Conservation (phyloP, 2,888 invertebrate genomes). For the Ormia ochracea region DNA sequence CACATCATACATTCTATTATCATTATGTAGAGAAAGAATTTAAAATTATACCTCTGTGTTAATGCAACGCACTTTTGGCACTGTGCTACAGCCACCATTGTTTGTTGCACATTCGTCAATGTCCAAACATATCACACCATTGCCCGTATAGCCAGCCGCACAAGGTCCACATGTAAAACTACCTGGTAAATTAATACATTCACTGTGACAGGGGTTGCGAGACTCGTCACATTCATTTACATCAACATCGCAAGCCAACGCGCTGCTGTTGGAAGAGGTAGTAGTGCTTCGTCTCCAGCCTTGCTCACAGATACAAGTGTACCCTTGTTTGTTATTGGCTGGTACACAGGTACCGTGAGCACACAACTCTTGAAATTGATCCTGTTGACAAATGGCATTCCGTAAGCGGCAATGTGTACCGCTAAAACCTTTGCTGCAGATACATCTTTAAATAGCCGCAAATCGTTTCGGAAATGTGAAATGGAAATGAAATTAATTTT, state of each 20-base stretch:
- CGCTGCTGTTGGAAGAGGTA: slow-evolving; percentile 76
- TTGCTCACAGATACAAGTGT: slow-evolving; percentile 88
- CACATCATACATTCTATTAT: neutral
- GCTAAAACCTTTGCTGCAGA: slow-evolving; percentile 85
- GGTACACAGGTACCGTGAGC: slow-evolving; percentile 92
- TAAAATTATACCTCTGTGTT: slow-evolving; percentile 83
- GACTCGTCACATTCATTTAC: slow-evolving; percentile 88
- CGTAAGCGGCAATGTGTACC: slow-evolving; percentile 89
- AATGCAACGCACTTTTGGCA: slow-evolving; percentile 88
- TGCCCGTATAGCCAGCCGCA: slow-evolving; percentile 90
- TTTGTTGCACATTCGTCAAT: slow-evolving; percentile 90
- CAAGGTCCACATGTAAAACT: slow-evolving; percentile 92
- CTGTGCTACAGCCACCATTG: slow-evolving; percentile 92
- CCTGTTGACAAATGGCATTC: slow-evolving; percentile 83
- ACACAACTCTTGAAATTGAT: slow-evolving; percentile 86
- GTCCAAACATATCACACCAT: slow-evolving; percentile 90
- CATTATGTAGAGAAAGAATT: neutral
- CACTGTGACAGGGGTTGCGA: slow-evolving; percentile 85
- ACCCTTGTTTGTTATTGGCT: slow-evolving; percentile 81
- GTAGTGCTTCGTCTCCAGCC: slow-evolving; percentile 90
- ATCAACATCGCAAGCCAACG: slow-evolving; percentile 85
- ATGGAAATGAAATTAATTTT: neutral
- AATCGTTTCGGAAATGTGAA: neutral
- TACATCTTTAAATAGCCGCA: slow-evolving; percentile 79
- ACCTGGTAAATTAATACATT: slow-evolving; percentile 94